Conservation (phyloP, 2,888 invertebrate species). For the Tenthredo livida region DNA sequence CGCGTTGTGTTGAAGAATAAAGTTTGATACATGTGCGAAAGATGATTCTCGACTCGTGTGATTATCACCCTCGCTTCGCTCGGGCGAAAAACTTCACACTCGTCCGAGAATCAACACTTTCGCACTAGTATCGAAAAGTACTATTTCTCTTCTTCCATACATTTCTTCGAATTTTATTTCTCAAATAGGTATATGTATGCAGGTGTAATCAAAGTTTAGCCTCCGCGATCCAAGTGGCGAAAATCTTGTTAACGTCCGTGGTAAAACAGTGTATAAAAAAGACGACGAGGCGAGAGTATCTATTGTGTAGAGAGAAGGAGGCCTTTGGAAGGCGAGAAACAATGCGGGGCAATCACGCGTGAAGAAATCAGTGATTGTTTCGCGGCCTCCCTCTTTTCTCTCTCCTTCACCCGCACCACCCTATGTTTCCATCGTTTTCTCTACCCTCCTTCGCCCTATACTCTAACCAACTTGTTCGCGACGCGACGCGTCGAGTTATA, state of each 20-base stretch:
- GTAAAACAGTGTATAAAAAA: neutral
- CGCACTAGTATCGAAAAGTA: no score
- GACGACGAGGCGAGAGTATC: slow-evolving; percentile 27
- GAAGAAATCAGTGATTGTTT: slow-evolving; percentile 76
- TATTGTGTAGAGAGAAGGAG: slow-evolving; percentile 20
- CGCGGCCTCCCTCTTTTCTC: slow-evolving; percentile 42
- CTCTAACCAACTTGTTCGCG: slow-evolving; percentile 25
- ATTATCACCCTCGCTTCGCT: no score
- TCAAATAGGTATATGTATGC: neutral
- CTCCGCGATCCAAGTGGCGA: neutral
- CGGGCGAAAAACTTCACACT: no score
- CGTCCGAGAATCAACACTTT: no score
- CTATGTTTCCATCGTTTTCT: neutral
- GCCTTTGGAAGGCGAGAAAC: slow-evolving; percentile 61
- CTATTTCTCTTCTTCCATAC: neutral
- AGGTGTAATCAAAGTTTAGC: neutral
- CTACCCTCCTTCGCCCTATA: slow-evolving; percentile 20
- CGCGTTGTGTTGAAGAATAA: no score
- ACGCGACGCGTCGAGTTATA: slow-evolving; percentile 18
- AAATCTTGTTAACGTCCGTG: slow-evolving; percentile 12
- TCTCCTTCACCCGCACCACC: neutral
- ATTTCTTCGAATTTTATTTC: neutral
- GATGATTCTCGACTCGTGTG: no score
- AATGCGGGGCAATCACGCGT: slow-evolving; percentile 75
- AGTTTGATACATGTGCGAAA: no score